Evolutionary conservation across 2,113 vertebrate species (phyloP).

Genomic region (Crotophaga sulcirostris): DNA sequence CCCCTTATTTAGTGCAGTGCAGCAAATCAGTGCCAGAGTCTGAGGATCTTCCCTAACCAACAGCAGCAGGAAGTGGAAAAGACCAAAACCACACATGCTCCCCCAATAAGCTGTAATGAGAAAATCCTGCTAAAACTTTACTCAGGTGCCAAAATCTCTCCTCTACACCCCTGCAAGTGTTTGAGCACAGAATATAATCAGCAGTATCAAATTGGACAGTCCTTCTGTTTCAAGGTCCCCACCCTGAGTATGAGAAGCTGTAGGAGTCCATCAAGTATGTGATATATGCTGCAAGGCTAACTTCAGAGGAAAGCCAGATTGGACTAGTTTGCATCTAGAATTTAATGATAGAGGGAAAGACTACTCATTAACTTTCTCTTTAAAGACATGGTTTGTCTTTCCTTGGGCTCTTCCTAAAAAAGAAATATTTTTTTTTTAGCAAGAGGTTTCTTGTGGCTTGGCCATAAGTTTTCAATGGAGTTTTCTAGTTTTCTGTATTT

Average conservation of each 20-base stretch:
- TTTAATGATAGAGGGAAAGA: neutral
- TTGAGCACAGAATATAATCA: neutral
- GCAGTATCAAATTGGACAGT: neutral
- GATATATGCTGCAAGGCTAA: neutral
- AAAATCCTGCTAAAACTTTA: neutral
- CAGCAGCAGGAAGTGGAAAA: neutral
- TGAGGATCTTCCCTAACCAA: neutral
- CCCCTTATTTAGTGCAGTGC: neutral
- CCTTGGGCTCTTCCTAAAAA: neutral
- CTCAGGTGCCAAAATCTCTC: neutral
- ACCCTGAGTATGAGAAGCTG: neutral
- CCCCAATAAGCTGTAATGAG: neutral
- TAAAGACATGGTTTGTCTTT: slow-evolving; percentile 22
- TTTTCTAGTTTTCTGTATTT: neutral
- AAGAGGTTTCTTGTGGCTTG: neutral
- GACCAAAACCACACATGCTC: neutral
- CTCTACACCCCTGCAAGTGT: neutral
- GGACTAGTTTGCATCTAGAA: neutral
- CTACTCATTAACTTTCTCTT: neutral
- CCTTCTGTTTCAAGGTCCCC: neutral
- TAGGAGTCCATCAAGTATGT: neutral
- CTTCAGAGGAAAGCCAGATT: neutral
- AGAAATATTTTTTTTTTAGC: neutral
- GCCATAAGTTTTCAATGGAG: neutral
- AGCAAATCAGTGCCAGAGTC: neutral